Evolutionary conservation across 2,113 vertebrate genomes (phyloP).

Genomic region (Clarias magur): DNA sequence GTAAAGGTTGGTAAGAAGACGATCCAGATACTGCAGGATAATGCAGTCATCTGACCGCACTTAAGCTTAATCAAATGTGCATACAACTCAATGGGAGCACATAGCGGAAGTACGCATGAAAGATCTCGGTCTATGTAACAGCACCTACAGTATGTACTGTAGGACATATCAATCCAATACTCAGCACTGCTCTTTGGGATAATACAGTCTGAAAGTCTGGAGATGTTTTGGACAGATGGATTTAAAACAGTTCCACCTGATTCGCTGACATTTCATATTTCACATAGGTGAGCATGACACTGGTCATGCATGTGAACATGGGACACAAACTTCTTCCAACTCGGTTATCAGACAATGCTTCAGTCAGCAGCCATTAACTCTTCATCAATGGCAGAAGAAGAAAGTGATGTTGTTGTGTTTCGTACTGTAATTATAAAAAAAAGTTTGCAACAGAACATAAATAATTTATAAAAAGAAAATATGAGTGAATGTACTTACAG

Average conservation of each 20-base stretch:
- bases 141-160: too few relatives aligned
- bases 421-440: not conserved
- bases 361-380: not conserved
- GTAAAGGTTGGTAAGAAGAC: not conserved
- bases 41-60: not conserved
- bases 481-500: not conserved
- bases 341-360: not conserved
- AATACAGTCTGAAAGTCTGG: not conserved
- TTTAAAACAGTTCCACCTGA: not conserved
- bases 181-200: not conserved
- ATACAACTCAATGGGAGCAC: not conserved
- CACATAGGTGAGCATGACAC: not conserved
- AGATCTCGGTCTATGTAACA: not conserved
- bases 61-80: not conserved
- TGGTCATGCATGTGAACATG: not conserved
- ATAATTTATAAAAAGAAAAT: not conserved
- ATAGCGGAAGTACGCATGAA: not conserved
- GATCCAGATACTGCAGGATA: not conserved
- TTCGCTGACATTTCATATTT: not conserved
- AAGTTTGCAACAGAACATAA: not conserved
- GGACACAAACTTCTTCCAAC: not conserved
- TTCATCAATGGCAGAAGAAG: not conserved
- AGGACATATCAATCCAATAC: not conserved
- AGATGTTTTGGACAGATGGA: not conserved
- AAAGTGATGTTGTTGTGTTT: not conserved